These are phyloP conservation scores for Trichonephila clavata DNA, from an alignment of 1,140 invertebrate species.

Conservation along the genomic window DNA sequence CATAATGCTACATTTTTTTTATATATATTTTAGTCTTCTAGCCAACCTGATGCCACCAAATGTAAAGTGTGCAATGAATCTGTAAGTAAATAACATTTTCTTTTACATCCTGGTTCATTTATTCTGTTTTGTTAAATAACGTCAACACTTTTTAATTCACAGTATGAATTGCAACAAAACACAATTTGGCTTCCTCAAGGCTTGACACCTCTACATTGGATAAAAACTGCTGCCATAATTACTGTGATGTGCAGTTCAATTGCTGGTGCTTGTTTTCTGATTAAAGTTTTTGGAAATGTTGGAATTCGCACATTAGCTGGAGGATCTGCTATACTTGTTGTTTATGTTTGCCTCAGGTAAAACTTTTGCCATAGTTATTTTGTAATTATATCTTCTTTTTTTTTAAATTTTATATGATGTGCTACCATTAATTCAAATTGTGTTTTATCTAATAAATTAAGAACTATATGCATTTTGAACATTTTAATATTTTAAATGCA, in stretches of 20 bases:
- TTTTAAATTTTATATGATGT: too few species aligned
- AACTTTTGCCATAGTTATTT: slow-evolving; percentile 38
- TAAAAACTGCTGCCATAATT: slow-evolving; percentile 86
- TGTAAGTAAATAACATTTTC: slow-evolving; percentile 82
- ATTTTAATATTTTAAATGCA: too few species aligned
- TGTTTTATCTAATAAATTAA: too few species aligned
- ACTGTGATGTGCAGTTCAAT: slow-evolving; percentile 87
- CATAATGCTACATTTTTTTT: not conserved
- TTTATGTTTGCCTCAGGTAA: slow-evolving; percentile 92
- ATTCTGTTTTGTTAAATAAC: slow-evolving; percentile 2
- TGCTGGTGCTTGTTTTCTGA: slow-evolving; percentile 89
- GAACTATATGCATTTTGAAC: too few species aligned
- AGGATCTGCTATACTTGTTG: slow-evolving; percentile 89
- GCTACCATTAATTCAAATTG: too few species aligned
- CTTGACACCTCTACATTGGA: slow-evolving; percentile 89
- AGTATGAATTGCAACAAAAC: slow-evolving; percentile 87
- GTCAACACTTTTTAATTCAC: not conserved
- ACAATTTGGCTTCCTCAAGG: slow-evolving; percentile 82
- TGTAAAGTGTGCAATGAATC: slow-evolving; percentile 91
- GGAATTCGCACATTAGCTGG: slow-evolving; percentile 89
- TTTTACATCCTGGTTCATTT: not conserved
- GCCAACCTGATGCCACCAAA: slow-evolving; percentile 85
- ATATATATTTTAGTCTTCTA: slow-evolving; percentile 84
- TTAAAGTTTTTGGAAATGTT: slow-evolving; percentile 89
- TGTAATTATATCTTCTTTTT: too few species aligned